phyloP scores from a whole-genome alignment of 1,140 invertebrate species.

The Drosophila kikkawai region DNA sequence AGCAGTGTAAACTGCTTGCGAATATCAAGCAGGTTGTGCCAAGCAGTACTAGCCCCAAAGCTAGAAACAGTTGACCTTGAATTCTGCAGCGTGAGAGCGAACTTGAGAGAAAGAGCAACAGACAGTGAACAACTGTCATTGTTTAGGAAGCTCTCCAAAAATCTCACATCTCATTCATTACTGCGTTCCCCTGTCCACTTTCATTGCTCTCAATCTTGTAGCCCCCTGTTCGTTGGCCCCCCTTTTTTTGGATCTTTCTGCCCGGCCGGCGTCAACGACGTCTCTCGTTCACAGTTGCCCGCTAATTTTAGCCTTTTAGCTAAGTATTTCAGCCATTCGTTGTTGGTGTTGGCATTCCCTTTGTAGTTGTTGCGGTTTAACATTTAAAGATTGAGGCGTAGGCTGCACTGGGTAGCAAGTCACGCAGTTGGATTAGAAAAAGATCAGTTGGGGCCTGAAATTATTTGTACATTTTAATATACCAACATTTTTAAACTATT shows the following conservation, averaged over 20 bases:
- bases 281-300: constrained; percentile 51
- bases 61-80: constrained; percentile 62
- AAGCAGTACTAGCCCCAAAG: constrained; percentile 24
- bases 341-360: constrained; percentile 40
- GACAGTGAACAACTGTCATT: constrained; percentile 39
- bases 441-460: not conserved
- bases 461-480: not conserved
- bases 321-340: constrained; percentile 66
- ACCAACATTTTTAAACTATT: not conserved
- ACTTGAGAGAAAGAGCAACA: constrained; percentile 32
- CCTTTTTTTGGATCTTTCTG: constrained; percentile 41
- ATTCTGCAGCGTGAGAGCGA: constrained; percentile 33
- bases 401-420: constrained; percentile 32
- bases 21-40: constrained; percentile 7
- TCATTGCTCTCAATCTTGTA: constrained; percentile 23
- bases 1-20: constrained; percentile 57
- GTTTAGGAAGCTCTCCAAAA: constrained; percentile 46
- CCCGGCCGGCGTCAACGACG: constrained; percentile 65
- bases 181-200: constrained; percentile 24
- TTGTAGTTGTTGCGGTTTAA: constrained; percentile 43
- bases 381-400: constrained; percentile 56
- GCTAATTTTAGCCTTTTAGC: constrained; percentile 81
- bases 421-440: constrained; percentile 10
- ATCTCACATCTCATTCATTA: constrained; percentile 26
- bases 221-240: not conserved